phyloP scores from a whole-genome alignment of 92 coral and sea anemone genomes.

The Phymanthus crucifer region DNA sequence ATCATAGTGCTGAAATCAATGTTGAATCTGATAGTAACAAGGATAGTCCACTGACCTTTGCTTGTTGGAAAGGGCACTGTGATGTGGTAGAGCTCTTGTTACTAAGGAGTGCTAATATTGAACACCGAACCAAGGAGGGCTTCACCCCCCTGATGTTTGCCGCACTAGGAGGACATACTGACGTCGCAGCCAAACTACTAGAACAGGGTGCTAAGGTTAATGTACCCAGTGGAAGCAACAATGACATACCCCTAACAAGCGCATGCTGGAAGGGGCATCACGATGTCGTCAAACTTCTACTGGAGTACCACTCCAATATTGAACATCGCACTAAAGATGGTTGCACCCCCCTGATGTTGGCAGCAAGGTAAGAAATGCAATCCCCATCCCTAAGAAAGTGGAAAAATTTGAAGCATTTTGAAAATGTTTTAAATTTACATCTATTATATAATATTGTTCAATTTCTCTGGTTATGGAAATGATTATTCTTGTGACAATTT shows the following conservation, averaged over 20 bases:
- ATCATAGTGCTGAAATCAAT: conserved; percentile 92
- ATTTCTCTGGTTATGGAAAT: background rate
- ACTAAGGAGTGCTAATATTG: conserved; percentile 93
- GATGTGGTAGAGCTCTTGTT: conserved; percentile 94
- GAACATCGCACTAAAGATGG: conserved; percentile 99
- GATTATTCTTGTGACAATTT: background rate
- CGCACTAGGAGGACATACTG: conserved; percentile 98
- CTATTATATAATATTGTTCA: background rate
- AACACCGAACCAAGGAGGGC: conserved; percentile 99
- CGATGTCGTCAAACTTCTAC: conserved; percentile 90
- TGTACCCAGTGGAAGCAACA: conserved; percentile 97
- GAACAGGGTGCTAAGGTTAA: conserved; percentile 94
- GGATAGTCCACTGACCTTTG: conserved; percentile 99
- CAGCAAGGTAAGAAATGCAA: conserved; percentile 77
- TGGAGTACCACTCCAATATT: conserved; percentile 90
- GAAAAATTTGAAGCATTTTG: background rate
- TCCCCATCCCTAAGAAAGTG: background rate
- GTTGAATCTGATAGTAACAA: conserved; percentile 99
- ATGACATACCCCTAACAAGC: conserved; percentile 98
- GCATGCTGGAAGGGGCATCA: conserved; percentile 99
- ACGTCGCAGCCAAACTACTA: conserved; percentile 92
- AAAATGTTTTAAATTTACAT: background rate
- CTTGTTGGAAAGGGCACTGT: conserved; percentile 99
- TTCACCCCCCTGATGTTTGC: conserved; percentile 99
- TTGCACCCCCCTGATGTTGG: conserved; percentile 99